Conservation (phyloP, 2,797 vertebrate species). For the Malurus splendens region DNA sequence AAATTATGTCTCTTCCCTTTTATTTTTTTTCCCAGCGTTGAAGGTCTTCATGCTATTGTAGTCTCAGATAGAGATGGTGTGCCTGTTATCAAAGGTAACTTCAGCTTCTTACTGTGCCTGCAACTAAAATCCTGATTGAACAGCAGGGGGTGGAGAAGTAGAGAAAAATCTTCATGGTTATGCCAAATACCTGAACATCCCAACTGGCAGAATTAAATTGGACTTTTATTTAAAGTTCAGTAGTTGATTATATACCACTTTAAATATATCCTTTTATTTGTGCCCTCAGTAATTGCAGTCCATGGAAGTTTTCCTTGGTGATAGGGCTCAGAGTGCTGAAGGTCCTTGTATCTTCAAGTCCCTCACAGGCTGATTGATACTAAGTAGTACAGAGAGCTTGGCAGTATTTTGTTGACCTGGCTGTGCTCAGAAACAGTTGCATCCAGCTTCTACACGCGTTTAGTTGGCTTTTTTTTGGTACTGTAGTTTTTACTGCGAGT, state of each 20-base stretch:
- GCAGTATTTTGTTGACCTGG: background rate
- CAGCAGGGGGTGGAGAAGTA: background rate
- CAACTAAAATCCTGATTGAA: background rate
- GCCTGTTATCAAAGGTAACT: slow-evolving; percentile 92
- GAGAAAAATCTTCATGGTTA: background rate
- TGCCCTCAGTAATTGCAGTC: background rate
- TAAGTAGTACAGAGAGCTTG: background rate
- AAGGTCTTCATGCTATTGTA: slow-evolving; percentile 94
- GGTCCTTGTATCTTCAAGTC: background rate
- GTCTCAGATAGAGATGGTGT: slow-evolving; percentile 94
- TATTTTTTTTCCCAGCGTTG: slow-evolving; percentile 72
- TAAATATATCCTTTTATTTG: background rate
- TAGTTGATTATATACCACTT: background rate
- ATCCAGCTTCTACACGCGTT: accelerated
- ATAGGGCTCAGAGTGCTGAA: background rate
- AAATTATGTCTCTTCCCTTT: background rate
- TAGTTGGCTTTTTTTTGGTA: background rate
- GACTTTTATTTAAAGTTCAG: background rate
- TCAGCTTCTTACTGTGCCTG: background rate
- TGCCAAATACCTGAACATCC: accelerated
- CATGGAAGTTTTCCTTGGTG: accelerated
- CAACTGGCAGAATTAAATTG: background rate
- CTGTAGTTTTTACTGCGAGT: background rate
- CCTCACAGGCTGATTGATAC: accelerated
- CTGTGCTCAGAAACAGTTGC: background rate